Base-by-base conservation (phyloP, 2,888 invertebrate species). In the Calliopum simillimum region DNA sequence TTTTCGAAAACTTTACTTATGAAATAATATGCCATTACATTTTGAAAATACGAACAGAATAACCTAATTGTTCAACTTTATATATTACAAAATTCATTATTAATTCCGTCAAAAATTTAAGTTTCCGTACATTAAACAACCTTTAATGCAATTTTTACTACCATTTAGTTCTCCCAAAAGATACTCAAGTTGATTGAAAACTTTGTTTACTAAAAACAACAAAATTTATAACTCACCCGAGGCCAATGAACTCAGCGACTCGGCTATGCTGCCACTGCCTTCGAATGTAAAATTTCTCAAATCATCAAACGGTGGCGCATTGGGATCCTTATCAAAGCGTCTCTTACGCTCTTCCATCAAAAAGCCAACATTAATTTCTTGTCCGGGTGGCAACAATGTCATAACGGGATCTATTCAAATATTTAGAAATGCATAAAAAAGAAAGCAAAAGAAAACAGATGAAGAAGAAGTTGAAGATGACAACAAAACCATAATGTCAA, bases 221-320 rank as follows among this genome's bases (percentile, higher is more conserved):
- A 55, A 62, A 62, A 19, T 62, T 6, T 46, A 33, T 33, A 53
- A 82, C 83, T 88, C 88, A 95, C 96, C 96, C 84, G 97, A 97
- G 81, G 97, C 97, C 81, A 99, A 90, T 67, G 98, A 98, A 82
- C 97, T 98, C 71, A 99, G 89, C 13, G 98, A 97, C 71, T 98
- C 98, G 44, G 97, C 98, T 70, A 97, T 97, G 86, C 97, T 97
- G 88, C 97, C 98, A 83, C 96, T 97, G 53, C 99, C 99, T 87
- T 99, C 99, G 83, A 99, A 99, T 68, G 98, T 98, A 86, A 99
- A 99, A 89, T 99, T 98, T 85, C 99, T 91, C 78, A 99, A 90
- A 86, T 99, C 99, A 86, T 99, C 99, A 86, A 98, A 98, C 12
- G 99, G 99, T 73, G 99, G 99, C 68, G 97, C 98, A 85, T 95